Evolutionary conservation across 23 tunicate species (phyloP).

Genomic region (Diplosoma virens): DNA sequence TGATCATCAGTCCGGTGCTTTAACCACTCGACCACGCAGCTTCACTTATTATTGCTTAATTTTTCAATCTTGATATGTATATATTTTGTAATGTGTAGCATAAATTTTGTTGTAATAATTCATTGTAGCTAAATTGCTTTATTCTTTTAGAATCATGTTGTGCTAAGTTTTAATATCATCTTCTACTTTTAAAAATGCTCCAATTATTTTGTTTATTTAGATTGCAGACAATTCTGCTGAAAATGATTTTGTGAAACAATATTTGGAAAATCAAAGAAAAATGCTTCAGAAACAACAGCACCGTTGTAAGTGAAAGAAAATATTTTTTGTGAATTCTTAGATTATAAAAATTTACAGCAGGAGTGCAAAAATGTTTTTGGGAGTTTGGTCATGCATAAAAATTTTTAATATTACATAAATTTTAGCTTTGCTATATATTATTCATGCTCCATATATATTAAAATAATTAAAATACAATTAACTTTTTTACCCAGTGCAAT

Average conservation of each 20-base stretch:
- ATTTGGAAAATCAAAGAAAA: constrained; percentile 71
- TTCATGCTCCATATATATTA: too few relatives aligned
- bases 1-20: too few relatives aligned
- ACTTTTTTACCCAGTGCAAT: too few relatives aligned
- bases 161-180: not conserved
- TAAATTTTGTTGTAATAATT: too few relatives aligned
- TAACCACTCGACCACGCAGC: too few relatives aligned
- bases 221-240: constrained; percentile 42
- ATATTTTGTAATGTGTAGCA: too few relatives aligned
- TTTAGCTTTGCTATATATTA: too few relatives aligned
- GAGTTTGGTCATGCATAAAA: not conserved
- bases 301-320: constrained; percentile 6
- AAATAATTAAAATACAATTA: too few relatives aligned
- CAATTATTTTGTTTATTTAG: constrained; percentile 2
- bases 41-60: too few relatives aligned
- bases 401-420: not conserved
- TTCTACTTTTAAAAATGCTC: not conserved
- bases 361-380: not conserved
- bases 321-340: not conserved
- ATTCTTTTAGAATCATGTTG: not conserved
- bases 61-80: too few relatives aligned
- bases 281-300: constrained; percentile 41
- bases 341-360: not conserved
- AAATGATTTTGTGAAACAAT: constrained; percentile 68
- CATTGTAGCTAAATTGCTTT: too few relatives aligned